Percentiles rank a stretch among this genome's conserved stretches.
phyloP scores from a whole-genome alignment of 2,113 vertebrate species.

The Grammomys dolichurus region DNA sequence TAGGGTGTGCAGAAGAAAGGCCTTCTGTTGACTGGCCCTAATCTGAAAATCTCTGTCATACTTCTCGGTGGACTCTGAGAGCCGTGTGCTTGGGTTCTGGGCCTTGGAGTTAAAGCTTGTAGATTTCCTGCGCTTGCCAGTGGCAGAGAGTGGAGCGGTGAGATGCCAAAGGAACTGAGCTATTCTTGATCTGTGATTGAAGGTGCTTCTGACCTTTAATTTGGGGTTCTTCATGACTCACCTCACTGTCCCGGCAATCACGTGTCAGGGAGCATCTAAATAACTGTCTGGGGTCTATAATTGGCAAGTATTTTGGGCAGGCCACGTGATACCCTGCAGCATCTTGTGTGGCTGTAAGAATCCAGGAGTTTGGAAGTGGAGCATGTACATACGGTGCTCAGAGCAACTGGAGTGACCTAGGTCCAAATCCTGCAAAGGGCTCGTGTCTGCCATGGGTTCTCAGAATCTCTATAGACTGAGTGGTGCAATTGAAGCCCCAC shows the following conservation, averaged over 20 bases:
- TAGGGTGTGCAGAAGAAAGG: constrained; percentile 71
- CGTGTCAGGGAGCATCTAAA: neutral
- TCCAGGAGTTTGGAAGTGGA: neutral
- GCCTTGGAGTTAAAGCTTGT: constrained; percentile 36
- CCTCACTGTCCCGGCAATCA: constrained; percentile 27
- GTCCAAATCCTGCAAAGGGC: neutral
- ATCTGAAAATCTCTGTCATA: constrained; percentile 69
- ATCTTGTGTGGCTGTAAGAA: constrained; percentile 19
- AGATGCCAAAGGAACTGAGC: constrained; percentile 40
- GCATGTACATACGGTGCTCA: neutral
- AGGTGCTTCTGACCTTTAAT: constrained; percentile 66
- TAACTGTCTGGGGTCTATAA: constrained; percentile 50
- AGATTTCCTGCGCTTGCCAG: constrained; percentile 67
- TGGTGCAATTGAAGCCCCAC: neutral
- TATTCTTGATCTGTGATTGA: constrained; percentile 53
- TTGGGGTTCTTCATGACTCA: constrained; percentile 51
- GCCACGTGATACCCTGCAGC: constrained; percentile 11
- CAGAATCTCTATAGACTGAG: neutral
- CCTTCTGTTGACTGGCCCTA: constrained; percentile 68
- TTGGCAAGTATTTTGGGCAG: constrained; percentile 14
- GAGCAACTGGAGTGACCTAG: neutral
- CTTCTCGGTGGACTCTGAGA: constrained; percentile 32
- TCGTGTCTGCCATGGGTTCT: neutral
- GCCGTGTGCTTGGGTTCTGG: neutral
- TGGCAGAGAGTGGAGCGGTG: neutral